Base-by-base conservation (phyloP, 1,140 invertebrate genomes). In the Centruroides sculpturatus region DNA sequence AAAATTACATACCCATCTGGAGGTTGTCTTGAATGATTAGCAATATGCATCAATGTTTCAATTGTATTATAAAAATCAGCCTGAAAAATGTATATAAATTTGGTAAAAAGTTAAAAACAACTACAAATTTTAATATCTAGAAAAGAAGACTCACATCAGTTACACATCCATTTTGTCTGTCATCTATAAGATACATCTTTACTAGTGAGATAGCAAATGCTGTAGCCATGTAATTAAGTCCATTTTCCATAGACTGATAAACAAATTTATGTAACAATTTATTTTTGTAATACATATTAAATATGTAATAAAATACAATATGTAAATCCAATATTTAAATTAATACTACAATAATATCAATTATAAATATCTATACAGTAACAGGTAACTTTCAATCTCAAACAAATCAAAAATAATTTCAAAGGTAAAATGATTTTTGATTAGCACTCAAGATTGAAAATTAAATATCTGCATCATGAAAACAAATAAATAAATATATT, bases 161-260 rank as follows among this genome's bases (percentile, higher is more conserved):
- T 9, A 92, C 81, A 63, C 83, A 80, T 48, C 82, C 81, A 58
- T 82, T 85, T 60, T 83, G 82, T 61, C 87, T 79, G 68, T 95
- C 90, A 66, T 95, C 91, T 52, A 95, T 81, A 9, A 94, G 76
- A 69, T 92, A 89, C 55, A 88, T 75, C 72, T 94, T 88, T 1
- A 96, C 81, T 11, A 98, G 76, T 68, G 94, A 88, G 82, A 92
- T 95, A 3, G 89, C 88, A 71, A 96, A 94, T 0, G 80, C 80
- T 3, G 92, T 84, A 4, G 87, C 90, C 70, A 89, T 80, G 67
- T 83, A 84, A 69, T 91, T 90, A 62, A 83, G 82, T 4, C 89
- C 90, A 71, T 84, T 85, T 55, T 96, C 92, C 82, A 98, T 87
- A 49, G 84, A 67, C 59, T 74, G 3, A 53, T 23, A 23, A 53